Evolutionary conservation across 1,140 invertebrate genomes (phyloP), one percentile per base, ranked within the genome.

Genomic region (Ridgeia piscesae): DNA sequence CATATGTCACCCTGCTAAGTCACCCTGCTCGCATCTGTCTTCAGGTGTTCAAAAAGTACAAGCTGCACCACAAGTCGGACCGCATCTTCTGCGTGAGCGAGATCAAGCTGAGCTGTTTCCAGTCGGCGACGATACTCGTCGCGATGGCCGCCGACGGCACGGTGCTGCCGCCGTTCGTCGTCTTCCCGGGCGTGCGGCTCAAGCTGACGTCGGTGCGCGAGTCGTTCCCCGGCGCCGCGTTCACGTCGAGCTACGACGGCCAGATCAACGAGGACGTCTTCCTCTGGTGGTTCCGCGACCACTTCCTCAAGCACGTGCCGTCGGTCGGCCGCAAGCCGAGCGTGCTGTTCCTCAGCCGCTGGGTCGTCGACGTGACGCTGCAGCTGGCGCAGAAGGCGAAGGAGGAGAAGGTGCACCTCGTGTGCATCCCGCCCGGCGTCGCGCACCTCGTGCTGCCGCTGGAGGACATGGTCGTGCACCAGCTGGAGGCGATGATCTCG

Each of bases 271-370:
- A 92, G 31, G 91, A 92, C n/a, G 35, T 77, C 27, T 77, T 93
- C 21, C 89, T 93, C 14, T 92, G 91, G 89, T 93, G 93, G 93
- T 93, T 92, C 50, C 34, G 91, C 90, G 93, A 93, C 77, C 91
- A 92, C 48, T 93, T 93, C 33, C 34, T 93, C 35, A 89, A 92
- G 88, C 77, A 92, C 48, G 88, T 89, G 31, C 58, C 91, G 58
- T 88, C 34, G 4, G 42, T 50, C 6, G 88, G 88, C 34, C 50
- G 33, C 91, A 48, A 77, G 34, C 91, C 91, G 27, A 33, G 33
- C 34, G 91, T 92, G 31, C 33, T 92, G 34, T 88, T 92, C 34
- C 33, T 92, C 88, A 89, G 91, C 27, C 50, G 58, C 33, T 34
- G 33, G 50, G 33, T 58, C 34, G 34, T 35, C 17, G 58, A 92